Percentiles rank a stretch among this genome's conserved stretches.
phyloP scores from a whole-genome alignment of 2,113 vertebrate genomes.

The Plestiodon gilberti region DNA sequence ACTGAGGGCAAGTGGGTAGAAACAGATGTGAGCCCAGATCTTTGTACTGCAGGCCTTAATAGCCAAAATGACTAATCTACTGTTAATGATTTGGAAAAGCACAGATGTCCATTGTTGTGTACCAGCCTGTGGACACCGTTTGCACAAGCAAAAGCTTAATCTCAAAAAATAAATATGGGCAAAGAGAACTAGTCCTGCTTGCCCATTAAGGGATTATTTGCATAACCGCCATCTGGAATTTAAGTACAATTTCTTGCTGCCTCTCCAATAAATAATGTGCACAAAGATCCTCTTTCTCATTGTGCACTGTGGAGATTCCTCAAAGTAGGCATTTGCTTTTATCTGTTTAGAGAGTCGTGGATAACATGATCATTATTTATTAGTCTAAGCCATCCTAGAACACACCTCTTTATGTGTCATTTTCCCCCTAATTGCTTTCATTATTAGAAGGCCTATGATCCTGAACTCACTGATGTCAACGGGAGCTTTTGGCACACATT shows the following conservation, averaged over 20 bases:
- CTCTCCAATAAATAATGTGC: background rate
- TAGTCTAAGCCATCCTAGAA: conserved; percentile 28
- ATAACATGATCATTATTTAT: conserved; percentile 12
- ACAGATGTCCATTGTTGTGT: conserved; percentile 37
- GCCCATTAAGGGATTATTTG: conserved; percentile 47
- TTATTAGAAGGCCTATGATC: conserved; percentile 43
- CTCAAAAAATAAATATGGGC: conserved; percentile 48
- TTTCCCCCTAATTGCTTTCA: conserved; percentile 21
- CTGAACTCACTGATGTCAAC: conserved; percentile 29
- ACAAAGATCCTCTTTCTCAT: background rate
- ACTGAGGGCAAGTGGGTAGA: background rate
- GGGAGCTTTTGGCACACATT: conserved; percentile 39
- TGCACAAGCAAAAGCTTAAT: conserved; percentile 49
- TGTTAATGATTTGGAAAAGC: conserved; percentile 46
- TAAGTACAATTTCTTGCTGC: background rate
- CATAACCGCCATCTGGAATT: conserved; percentile 48
- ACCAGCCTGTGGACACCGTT: conserved; percentile 25
- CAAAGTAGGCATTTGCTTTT: conserved; percentile 16
- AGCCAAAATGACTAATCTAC: conserved; percentile 47
- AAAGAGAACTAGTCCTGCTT: conserved; percentile 49
- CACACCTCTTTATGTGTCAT: conserved; percentile 14
- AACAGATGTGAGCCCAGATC: conserved; percentile 24
- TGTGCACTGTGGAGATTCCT: background rate
- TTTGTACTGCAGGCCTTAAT: conserved; percentile 12
- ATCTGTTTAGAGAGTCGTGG: conserved; percentile 24